Evolutionary conservation across 2,113 vertebrate genomes (phyloP), one percentile per base, ranked within the genome.

Genomic region (Cercopithecus mona): DNA sequence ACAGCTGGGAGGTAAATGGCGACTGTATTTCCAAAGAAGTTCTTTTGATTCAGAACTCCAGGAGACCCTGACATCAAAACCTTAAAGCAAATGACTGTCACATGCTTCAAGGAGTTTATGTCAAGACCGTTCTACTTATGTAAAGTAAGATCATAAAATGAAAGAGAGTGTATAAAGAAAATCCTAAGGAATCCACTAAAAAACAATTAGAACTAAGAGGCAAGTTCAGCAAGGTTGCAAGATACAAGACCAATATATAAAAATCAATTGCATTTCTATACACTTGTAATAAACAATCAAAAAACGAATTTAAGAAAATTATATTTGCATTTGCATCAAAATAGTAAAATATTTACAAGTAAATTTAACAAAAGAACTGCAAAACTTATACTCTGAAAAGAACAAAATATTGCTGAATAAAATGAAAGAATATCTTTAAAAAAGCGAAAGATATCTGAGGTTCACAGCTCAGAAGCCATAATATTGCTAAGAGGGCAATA

Each of bases 381-480:
- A 88, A 91, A 96, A 94, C 6, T n/a, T 75, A 83, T 55, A 55
- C 22, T 72, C 18, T 61, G 32, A 84, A 95, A 97, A 16, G 38
- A 76, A 59, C 2, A 78, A 94, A 83, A 55, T 8, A 64, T 23
- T 45, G 2, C 18, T 79, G 10, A 85, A n/a, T 35, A 3, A 90
- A 97, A 88, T 90, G 43, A 80, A 87, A 93, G 18, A 72, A 32
- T 11, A 64, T n/a, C 35, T 82, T 32, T 61, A 84, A 45, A 73
- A 66, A 86, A 48, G 17, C 0, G 13, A 81, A 92, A 96, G 81
- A 43, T 0, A 87, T 59, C 6, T 27, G 14, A 86, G 75, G 8
- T 38, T 89, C 27, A 40, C 25, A 5, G 57, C 70, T 40, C 35
- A 38, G 18, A 95, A 96, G 8, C 86, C 13, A 64, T 38, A 92